Conservation (phyloP, 1,140 invertebrate species). For the Ericerus pela region DNA sequence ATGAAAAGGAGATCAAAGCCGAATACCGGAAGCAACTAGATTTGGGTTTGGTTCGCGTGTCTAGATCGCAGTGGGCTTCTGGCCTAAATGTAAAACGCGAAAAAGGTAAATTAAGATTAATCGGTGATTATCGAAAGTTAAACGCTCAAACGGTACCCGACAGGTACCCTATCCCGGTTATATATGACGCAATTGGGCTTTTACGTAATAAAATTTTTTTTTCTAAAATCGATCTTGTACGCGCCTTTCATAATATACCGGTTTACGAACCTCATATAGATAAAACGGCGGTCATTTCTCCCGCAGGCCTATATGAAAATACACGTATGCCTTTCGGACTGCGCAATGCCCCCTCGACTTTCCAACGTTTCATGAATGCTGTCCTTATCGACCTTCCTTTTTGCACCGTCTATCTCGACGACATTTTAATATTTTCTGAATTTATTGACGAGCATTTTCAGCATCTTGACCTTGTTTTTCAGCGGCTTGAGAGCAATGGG, state of each 20-base stretch:
- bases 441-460: slow-evolving; percentile 15
- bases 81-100: not conserved
- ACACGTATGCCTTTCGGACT: slow-evolving; percentile 31
- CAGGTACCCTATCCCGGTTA: slow-evolving; percentile 37
- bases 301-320: slow-evolving; percentile 27
- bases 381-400: not conserved
- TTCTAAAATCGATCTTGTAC: slow-evolving; percentile 33
- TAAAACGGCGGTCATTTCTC: slow-evolving; percentile 35
- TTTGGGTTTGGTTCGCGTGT: not conserved
- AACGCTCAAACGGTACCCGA: slow-evolving; percentile 28
- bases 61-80: not conserved
- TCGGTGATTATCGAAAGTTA: slow-evolving; percentile 28
- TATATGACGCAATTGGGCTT: slow-evolving; percentile 32
- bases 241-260: slow-evolving; percentile 37
- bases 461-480: slow-evolving; percentile 22
- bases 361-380: slow-evolving; percentile 22
- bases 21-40: not conserved
- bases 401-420: slow-evolving; percentile 15
- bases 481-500: slow-evolving; percentile 17
- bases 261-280: slow-evolving; percentile 28
- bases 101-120: slow-evolving; percentile 27
- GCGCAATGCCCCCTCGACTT: slow-evolving; percentile 30
- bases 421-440: slow-evolving; percentile 15
- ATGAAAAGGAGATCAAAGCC: not conserved
- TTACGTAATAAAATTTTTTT: slow-evolving; percentile 32